Evolutionary conservation across 2,888 invertebrate genomes (phyloP), one percentile per base, ranked within the genome.

Genomic region (Drosophila pseudotakahashii): DNA sequence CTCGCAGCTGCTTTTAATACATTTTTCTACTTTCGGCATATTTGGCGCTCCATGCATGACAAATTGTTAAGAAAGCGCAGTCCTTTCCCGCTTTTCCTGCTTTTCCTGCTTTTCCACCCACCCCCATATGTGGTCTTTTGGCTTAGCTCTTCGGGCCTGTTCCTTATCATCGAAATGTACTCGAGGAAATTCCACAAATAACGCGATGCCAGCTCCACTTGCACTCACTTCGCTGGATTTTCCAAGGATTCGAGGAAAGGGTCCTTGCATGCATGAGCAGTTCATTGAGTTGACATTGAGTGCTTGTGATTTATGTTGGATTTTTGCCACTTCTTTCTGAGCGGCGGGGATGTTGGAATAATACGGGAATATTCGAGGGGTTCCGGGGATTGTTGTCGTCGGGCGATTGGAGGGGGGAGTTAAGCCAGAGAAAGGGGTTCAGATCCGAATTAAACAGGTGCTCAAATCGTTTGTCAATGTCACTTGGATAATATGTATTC

Each of bases 41-140:
- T 82, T 82, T 88, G 82, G 86, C 86, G 88, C 79, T 82, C 82
- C 85, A 87, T 89, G 85, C 85, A 86, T 86, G 89, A 89, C 85
- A 86, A 86, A 86, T 86, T 87, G 89, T 79, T 77, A 81, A 79
- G 84, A 84, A 81, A 89, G 76, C 80, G 76, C 80, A 82, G 70
- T 75, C 52, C 2, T 19, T 19, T 19, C 19, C 19, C 19, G 19
- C 19, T 19, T 19, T 19, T 19, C 9, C 45, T 47, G 14, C 44
- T 47, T 48, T 48, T 26, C 34, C 23, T 23, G 36, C 54, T 23
- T 26, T 14, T 41, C 52, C 26, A 26, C 16, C 11, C 44, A 32
- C 45, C n/a, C 6, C 11, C 5, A 37, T 37, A 71, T 62, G 61
- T 76, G 79, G 32, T 32, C 26, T 13, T 44, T 11, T 26, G 30